phyloP scores from a whole-genome alignment of 2,113 vertebrate species.

The Nansenia antarctica region DNA sequence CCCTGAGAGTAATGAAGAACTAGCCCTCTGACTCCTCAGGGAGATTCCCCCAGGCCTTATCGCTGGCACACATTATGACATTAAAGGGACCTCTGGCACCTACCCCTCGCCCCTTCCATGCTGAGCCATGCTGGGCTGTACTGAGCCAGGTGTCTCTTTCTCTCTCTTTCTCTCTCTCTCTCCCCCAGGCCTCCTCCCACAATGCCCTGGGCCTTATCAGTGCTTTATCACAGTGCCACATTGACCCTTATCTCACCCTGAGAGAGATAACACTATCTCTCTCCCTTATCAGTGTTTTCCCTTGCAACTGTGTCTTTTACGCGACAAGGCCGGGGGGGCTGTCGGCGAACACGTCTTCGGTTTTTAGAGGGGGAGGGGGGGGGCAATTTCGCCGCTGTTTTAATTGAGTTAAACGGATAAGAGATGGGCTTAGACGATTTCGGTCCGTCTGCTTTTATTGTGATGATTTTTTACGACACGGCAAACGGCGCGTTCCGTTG shows the following conservation, averaged over 20 bases:
- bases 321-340: slow-evolving; percentile 16
- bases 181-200: neutral
- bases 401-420: slow-evolving; percentile 74
- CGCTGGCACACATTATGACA: slow-evolving; percentile 57
- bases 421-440: slow-evolving; percentile 70
- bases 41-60: slow-evolving; percentile 63
- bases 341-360: slow-evolving; percentile 16
- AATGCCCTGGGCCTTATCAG: neutral
- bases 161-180: slow-evolving; percentile 25
- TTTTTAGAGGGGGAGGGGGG: too few species aligned
- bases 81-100: slow-evolving; percentile 34
- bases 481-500: slow-evolving; percentile 66
- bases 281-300: slow-evolving; percentile 8
- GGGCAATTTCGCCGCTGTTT: slow-evolving; percentile 48
- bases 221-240: slow-evolving; percentile 36
- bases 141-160: slow-evolving; percentile 27
- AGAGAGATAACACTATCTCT: slow-evolving; percentile 25
- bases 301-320: neutral
- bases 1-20: slow-evolving; percentile 62
- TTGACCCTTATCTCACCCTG: slow-evolving; percentile 35
- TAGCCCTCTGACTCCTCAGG: slow-evolving; percentile 48
- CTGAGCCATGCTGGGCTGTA: slow-evolving; percentile 5
- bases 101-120: slow-evolving; percentile 28
- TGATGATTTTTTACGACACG: slow-evolving; percentile 68
- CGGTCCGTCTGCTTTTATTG: slow-evolving; percentile 68